phyloP scores from a whole-genome alignment of 2,113 vertebrate genomes.

The Dromas ardeola region DNA sequence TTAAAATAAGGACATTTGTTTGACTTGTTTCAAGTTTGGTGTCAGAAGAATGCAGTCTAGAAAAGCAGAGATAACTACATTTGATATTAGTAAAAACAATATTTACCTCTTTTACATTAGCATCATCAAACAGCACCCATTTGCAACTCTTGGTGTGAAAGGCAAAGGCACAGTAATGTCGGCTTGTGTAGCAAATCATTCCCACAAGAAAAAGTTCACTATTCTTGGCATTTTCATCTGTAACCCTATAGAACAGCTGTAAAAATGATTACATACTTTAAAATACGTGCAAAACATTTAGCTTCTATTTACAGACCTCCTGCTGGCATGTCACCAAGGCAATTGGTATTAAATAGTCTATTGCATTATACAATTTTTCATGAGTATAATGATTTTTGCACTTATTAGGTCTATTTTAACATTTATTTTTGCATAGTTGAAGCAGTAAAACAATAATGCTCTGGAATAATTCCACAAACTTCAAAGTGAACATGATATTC shows the following conservation, averaged over 20 bases:
- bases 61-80: background rate
- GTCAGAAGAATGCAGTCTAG: background rate
- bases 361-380: background rate
- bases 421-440: background rate
- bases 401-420: background rate
- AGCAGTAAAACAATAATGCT: background rate
- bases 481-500: background rate
- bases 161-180: conserved; percentile 96
- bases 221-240: conserved; percentile 91
- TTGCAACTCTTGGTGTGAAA: conserved; percentile 95
- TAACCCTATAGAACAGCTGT: conserved; percentile 95
- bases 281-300: background rate
- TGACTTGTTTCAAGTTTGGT: background rate
- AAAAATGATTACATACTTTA: background rate
- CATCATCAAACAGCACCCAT: conserved; percentile 98
- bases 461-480: background rate
- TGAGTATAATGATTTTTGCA: background rate
- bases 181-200: conserved; percentile 95
- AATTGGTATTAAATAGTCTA: background rate
- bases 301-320: background rate
- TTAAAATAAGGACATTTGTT: background rate
- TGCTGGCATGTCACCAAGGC: background rate
- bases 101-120: conserved; percentile 96
- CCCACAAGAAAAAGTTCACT: conserved; percentile 91
- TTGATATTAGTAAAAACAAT: background rate